Conservation (phyloP, 92 coral and sea anemone species). For the Bergia puertoricense region DNA sequence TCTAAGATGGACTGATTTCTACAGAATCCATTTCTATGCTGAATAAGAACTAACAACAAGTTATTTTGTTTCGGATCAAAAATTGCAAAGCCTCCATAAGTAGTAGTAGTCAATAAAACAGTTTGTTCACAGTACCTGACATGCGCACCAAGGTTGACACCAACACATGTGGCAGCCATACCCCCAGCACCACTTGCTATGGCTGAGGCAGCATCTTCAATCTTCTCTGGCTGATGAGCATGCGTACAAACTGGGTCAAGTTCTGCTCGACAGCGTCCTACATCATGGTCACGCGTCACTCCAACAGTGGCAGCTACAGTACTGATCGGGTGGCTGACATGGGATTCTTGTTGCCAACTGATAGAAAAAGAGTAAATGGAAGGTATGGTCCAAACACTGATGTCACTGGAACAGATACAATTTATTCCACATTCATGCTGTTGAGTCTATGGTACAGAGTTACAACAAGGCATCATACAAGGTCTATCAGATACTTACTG, state of each 20-base stretch:
- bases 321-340: slow-evolving; percentile 35
- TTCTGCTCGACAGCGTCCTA: too few species aligned
- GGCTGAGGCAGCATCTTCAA: slow-evolving; percentile 47
- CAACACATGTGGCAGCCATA: neutral
- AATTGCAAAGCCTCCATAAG: neutral
- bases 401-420: neutral
- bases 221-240: slow-evolving; percentile 78
- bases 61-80: neutral
- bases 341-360: slow-evolving; percentile 32
- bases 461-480: neutral
- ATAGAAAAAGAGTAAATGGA: neutral
- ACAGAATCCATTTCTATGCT: too few species aligned
- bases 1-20: too few species aligned
- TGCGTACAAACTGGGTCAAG: slow-evolving; percentile 63
- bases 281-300: too few species aligned
- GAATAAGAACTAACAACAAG: too few species aligned
- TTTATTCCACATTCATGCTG: neutral
- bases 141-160: neutral
- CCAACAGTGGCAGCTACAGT: too few species aligned
- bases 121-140: slow-evolving; percentile 18
- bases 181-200: slow-evolving; percentile 25
- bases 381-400: neutral
- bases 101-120: too few species aligned
- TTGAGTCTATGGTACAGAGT: neutral
- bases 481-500: neutral